phyloP scores from a whole-genome alignment of 2,888 invertebrate genomes.

The Dorcus parallelipipedus region DNA sequence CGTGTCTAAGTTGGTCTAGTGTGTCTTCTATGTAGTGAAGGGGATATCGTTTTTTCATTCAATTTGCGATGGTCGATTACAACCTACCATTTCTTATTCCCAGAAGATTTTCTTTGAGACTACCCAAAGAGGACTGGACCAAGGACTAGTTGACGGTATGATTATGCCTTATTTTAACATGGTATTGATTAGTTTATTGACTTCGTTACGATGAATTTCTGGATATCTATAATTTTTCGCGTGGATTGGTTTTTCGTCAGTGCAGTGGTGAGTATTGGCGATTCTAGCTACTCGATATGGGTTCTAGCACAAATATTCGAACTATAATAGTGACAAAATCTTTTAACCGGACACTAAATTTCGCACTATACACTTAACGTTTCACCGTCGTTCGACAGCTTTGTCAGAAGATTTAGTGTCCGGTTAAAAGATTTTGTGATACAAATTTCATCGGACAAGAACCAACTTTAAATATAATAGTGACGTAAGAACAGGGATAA shows the following conservation, averaged over 20 bases:
- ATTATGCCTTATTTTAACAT: background rate
- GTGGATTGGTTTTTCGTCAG: background rate
- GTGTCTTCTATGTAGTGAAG: background rate
- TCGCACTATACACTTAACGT: no score
- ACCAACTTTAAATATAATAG: no score
- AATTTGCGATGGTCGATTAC: background rate
- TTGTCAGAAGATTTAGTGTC: no score
- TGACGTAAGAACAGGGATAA: no score
- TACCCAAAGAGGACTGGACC: background rate
- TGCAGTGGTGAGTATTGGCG: no score
- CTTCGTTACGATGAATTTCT: background rate
- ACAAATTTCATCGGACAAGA: no score
- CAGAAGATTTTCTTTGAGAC: background rate
- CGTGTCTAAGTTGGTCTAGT: constrained; percentile 22
- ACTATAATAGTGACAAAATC: no score
- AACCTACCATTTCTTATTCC: background rate
- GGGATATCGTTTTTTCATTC: constrained; percentile 8
- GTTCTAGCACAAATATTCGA: no score
- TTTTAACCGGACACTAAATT: no score
- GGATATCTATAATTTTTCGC: background rate
- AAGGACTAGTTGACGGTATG: background rate
- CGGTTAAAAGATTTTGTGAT: no score
- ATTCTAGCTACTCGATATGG: no score
- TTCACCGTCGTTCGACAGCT: no score
- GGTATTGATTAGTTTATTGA: background rate